Base-by-base conservation (phyloP, 2,113 vertebrate genomes). In the Actenoides hombroni region DNA sequence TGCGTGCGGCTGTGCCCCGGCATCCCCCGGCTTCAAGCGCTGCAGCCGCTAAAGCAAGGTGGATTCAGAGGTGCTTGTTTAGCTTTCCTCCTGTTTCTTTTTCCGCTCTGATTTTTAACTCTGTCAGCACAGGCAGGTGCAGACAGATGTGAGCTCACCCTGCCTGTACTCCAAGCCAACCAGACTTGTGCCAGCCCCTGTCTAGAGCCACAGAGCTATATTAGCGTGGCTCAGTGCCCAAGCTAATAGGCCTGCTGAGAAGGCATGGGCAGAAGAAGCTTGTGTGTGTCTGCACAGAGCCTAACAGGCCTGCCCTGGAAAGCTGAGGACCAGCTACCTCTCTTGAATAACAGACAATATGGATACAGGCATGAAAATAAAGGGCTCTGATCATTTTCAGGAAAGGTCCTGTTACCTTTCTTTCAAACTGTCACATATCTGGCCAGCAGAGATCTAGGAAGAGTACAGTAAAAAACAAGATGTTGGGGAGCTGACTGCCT, bases 71-170 rank as follows among this genome's bases (percentile, higher is more conserved):
- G 16, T 10, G 44, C 64, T 69, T 17, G 3, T 10, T 54, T 12
- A 51, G 56, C 8, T 64, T 64, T 53, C 44, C 63, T 88, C 65
- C 75, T 6, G 9, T 29, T 70, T 59, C 40, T 85, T 83, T 83
- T 88, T 40, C 71, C 83, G 42, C 7, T 20, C 60, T 29, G 63
- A 10, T 33, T 73, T 83, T 76, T 84, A 75, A 51, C 81, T 77
- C 76, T 6, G 63, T 84, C 93, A 40, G 95, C 93, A 78, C 60
- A 70, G 86, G 10, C 91, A 95, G 94, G 86, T 90, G 94, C 93
- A 68, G 93, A 49, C 93, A 92, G 93, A 94, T 70, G 89, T 83
- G 94, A 69, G 86, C 91, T 96, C 87, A 68, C 28, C 83, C 85
- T 84, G 90, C 65, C 44, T 4, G 2, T 13, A 8, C 26, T 39